Evolutionary conservation across 2,797 vertebrate genomes (phyloP).

Genomic region (Clarias pachynema): DNA sequence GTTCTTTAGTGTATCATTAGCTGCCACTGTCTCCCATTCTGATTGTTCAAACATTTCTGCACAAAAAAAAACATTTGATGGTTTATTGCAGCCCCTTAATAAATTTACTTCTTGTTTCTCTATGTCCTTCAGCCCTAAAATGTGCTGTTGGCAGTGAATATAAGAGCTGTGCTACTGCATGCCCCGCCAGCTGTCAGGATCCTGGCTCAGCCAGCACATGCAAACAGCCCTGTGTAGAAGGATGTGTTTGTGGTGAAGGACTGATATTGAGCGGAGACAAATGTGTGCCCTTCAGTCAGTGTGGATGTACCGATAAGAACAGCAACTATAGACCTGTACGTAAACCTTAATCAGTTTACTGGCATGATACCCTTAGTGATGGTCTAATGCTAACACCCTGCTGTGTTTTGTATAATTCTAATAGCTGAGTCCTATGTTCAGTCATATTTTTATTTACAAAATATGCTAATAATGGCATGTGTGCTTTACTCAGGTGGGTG

Average conservation of each 20-base stretch:
- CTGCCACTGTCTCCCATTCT: background rate
- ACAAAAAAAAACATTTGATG: background rate
- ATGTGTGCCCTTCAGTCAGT: conserved; percentile 79
- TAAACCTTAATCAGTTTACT: conserved; percentile 15
- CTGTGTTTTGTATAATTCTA: background rate
- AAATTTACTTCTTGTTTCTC: conserved; percentile 3
- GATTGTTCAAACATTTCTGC: background rate
- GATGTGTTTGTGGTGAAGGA: conserved; percentile 82
- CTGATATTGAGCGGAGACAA: conserved; percentile 83
- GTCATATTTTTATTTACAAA: background rate
- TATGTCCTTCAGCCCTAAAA: conserved; percentile 75
- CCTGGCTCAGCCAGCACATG: conserved; percentile 67
- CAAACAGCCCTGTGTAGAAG: conserved; percentile 79
- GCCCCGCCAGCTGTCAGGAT: conserved; percentile 79
- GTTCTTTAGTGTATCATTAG: background rate
- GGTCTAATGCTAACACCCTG: background rate
- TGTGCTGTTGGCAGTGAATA: conserved; percentile 82
- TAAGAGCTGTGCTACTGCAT: conserved; percentile 75
- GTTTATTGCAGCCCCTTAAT: background rate
- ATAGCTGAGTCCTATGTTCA: background rate
- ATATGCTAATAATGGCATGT: conserved; percentile 12
- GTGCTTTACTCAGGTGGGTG: conserved; percentile 71
- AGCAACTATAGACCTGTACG: conserved; percentile 80
- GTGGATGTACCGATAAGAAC: conserved; percentile 80
- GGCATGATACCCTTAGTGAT: background rate